Conservation (phyloP, 2,113 vertebrate species). For the Sigmodon hispidus region DNA sequence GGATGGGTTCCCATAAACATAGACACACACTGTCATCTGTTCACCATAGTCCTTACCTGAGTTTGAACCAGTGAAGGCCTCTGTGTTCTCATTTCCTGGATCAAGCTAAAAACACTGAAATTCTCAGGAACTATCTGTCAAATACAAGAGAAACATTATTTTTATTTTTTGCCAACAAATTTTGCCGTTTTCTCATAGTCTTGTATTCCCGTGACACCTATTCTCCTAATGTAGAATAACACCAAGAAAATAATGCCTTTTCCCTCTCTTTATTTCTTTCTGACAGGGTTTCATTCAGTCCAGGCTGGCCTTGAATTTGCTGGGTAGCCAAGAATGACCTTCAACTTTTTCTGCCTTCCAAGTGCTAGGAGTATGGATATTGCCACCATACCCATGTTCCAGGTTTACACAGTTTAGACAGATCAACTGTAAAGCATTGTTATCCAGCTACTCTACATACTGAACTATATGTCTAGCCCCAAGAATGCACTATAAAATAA, state of each 20-base stretch:
- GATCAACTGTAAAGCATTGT: background rate
- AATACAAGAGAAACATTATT: constrained; percentile 60
- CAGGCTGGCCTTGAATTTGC: too few species aligned
- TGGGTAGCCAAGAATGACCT: background rate
- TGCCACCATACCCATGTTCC: background rate
- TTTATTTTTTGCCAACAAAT: constrained; percentile 49
- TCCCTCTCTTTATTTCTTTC: background rate
- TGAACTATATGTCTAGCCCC: background rate
- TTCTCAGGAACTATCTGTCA: constrained; percentile 91
- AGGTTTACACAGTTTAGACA: background rate
- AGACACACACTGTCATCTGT: background rate
- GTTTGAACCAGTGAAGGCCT: constrained; percentile 97
- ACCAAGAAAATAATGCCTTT: background rate
- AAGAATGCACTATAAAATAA: background rate
- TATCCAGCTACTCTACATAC: background rate
- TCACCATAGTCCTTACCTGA: constrained; percentile 85
- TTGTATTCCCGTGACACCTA: background rate
- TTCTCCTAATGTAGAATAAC: background rate
- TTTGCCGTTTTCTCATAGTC: background rate
- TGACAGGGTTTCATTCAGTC: background rate
- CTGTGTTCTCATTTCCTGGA: constrained; percentile 96
- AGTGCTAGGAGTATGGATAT: background rate
- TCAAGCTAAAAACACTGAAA: constrained; percentile 92
- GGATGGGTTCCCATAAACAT: background rate
- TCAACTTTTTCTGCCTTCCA: background rate